A percentile compares a stretch with the other conserved stretches of the same genome.
Evolutionary conservation across 2,113 vertebrate genomes (phyloP).

Genomic region (Pseudolaguvia tuberculata): DNA sequence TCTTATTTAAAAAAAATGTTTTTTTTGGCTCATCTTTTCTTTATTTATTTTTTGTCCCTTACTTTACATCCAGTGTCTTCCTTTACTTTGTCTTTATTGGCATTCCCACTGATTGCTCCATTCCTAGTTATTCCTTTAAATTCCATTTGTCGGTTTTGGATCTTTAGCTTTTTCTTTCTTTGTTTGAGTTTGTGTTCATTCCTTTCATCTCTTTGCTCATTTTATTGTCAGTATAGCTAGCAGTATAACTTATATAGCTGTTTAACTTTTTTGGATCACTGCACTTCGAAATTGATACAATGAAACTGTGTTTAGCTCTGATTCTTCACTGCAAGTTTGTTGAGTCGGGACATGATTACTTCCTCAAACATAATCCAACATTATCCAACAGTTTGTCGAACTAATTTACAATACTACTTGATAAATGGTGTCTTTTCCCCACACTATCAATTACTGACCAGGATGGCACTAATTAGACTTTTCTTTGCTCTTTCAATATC

Average conservation of each 20-base stretch:
- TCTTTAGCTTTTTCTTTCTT: background rate
- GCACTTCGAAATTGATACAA: background rate
- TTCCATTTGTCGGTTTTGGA: background rate
- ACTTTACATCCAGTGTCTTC: background rate
- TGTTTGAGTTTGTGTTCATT: background rate
- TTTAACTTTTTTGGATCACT: background rate
- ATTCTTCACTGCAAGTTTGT: background rate
- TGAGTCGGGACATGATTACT: background rate
- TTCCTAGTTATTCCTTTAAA: no score
- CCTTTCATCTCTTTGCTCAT: no score
- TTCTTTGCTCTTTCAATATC: background rate
- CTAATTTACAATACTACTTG: constrained; percentile 5
- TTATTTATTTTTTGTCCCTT: background rate
- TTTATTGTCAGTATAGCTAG: no score
- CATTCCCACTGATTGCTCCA: background rate
- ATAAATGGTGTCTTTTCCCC: constrained; percentile 17
- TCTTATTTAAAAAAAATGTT: background rate
- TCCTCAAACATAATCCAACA: background rate
- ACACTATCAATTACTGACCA: constrained; percentile 5
- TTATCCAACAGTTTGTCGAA: background rate
- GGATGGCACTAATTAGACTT: background rate
- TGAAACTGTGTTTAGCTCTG: background rate
- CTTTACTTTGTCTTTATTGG: background rate
- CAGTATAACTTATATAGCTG: no score
- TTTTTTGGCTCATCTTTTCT: background rate